Conservation (phyloP, 1,140 invertebrate genomes). For the Drosophila rufa region DNA sequence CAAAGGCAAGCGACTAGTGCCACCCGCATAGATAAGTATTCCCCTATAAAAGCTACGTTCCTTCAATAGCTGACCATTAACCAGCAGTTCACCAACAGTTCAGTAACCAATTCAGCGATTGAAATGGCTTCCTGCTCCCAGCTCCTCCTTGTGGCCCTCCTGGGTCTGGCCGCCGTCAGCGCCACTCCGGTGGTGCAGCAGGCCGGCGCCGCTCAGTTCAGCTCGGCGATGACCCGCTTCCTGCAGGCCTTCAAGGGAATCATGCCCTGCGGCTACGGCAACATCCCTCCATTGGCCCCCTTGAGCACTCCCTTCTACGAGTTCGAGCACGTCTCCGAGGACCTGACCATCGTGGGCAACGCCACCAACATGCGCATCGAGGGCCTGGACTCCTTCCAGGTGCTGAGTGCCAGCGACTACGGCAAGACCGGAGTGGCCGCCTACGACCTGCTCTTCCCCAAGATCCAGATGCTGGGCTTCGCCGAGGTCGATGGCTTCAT, state of each 20-base stretch:
- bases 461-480: conserved; percentile 58
- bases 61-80: not conserved
- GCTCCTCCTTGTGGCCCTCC: conserved; percentile 38
- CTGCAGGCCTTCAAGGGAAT: conserved; percentile 55
- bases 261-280: conserved; percentile 62
- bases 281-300: conserved; percentile 57
- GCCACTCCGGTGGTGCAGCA: conserved; percentile 37
- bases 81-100: conserved; percentile 12
- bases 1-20: conserved; percentile 10
- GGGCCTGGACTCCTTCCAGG: conserved; percentile 56
- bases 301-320: conserved; percentile 19
- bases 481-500: conserved; percentile 46
- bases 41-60: conserved; percentile 35
- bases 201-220: conserved; percentile 29
- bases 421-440: conserved; percentile 31
- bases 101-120: conserved; percentile 16
- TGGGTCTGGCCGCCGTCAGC: conserved; percentile 29
- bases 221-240: conserved; percentile 43
- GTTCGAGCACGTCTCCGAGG: conserved; percentile 30
- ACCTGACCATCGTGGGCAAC: conserved; percentile 46
- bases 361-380: conserved; percentile 57
- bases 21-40: conserved; percentile 1
- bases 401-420: conserved; percentile 48
- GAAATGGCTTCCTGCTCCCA: conserved; percentile 40
- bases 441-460: conserved; percentile 57